A percentile compares a stretch with the other conserved stretches of the same genome.
Conservation (phyloP, 2,797 vertebrate species). For the Propithecus deckenii region DNA sequence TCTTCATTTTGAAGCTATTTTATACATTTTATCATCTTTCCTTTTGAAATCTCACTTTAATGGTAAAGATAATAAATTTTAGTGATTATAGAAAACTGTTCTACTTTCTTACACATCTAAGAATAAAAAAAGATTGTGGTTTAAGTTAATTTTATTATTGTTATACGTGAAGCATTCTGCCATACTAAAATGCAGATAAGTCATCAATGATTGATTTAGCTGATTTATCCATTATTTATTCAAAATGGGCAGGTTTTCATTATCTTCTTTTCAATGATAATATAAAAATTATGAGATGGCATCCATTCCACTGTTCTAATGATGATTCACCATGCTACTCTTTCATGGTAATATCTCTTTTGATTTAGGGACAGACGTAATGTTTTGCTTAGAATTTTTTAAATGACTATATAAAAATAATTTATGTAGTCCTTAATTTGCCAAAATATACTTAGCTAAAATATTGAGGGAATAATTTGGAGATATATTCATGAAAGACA, state of each 20-base stretch:
- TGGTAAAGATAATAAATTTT: neutral
- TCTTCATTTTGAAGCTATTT: neutral
- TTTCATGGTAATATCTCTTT: neutral
- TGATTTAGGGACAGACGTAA: neutral
- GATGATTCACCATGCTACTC: neutral
- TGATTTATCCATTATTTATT: neutral
- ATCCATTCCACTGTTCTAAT: neutral
- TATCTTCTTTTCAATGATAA: neutral
- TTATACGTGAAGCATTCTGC: neutral
- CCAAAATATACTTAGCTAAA: neutral
- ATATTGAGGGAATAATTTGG: neutral
- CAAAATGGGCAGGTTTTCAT: neutral
- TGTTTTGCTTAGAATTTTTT: neutral
- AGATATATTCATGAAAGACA: neutral
- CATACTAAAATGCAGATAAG: neutral
- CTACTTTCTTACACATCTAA: neutral
- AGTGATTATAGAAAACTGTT: neutral
- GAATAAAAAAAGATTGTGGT: neutral
- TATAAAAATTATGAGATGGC: neutral
- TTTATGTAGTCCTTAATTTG: neutral
- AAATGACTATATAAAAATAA: neutral
- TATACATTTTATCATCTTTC: neutral
- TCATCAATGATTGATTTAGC: neutral
- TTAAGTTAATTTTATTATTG: neutral
- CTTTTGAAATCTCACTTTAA: neutral